These are phyloP conservation scores for Microctenopoma steveboyesi DNA, from an alignment of 2,797 vertebrate genomes.

Conservation along the genomic window DNA sequence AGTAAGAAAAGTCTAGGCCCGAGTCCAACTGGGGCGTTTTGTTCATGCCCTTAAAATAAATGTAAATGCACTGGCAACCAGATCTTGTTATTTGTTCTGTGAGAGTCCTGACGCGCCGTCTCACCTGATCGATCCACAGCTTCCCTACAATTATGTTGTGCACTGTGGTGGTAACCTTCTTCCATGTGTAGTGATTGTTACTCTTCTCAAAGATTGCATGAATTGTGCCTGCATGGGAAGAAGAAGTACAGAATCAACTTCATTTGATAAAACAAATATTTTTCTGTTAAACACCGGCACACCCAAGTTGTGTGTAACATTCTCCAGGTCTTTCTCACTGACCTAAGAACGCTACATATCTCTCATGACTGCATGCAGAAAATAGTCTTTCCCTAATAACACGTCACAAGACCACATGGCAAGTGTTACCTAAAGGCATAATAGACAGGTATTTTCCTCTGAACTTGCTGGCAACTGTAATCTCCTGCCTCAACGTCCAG, in stretches of 20 bases:
- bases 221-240: slow-evolving; percentile 86
- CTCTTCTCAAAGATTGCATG: slow-evolving; percentile 93
- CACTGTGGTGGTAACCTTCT: slow-evolving; percentile 97
- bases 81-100: no score
- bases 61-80: neutral
- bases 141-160: slow-evolving; percentile 99
- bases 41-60: no score
- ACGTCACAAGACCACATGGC: accelerated
- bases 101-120: slow-evolving; percentile 12
- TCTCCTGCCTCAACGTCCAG: slow-evolving; percentile 94
- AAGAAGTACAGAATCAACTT: neutral
- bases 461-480: slow-evolving; percentile 98
- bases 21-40: no score
- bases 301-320: neutral
- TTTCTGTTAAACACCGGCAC: neutral
- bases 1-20: no score
- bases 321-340: neutral
- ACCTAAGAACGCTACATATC: no score
- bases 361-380: no score
- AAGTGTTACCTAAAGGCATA: slow-evolving; percentile 86
- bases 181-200: slow-evolving; percentile 96
- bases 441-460: slow-evolving; percentile 97
- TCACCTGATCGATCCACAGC: slow-evolving; percentile 98
- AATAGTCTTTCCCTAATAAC: no score
- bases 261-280: neutral